Evolutionary conservation across 2,797 vertebrate species (phyloP).

Genomic region (Xenopus petersii): DNA sequence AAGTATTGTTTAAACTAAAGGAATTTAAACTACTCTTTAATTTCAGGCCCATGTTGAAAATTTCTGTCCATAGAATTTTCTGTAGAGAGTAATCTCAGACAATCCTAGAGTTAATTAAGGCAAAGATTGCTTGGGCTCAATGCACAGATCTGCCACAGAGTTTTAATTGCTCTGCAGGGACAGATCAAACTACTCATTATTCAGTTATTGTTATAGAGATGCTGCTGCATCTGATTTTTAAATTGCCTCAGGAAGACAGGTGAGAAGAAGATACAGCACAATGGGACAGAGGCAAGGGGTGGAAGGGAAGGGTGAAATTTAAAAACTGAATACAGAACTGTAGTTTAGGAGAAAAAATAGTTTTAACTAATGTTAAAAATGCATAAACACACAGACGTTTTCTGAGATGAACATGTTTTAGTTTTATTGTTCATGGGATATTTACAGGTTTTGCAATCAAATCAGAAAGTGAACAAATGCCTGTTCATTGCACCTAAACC

Average conservation of each 20-base stretch:
- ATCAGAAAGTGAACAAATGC: too few relatives aligned
- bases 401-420: too few relatives aligned
- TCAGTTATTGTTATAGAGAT: constrained; percentile 48
- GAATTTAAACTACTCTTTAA: constrained; percentile 34
- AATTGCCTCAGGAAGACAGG: constrained; percentile 42
- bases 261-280: constrained; percentile 38
- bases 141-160: constrained; percentile 41
- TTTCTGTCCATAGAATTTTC: constrained; percentile 26
- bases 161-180: constrained; percentile 48
- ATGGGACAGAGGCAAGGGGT: constrained; percentile 11
- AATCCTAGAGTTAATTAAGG: constrained; percentile 48
- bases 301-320: constrained; percentile 12
- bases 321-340: constrained; percentile 13
- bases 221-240: constrained; percentile 39
- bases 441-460: too few relatives aligned
- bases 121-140: constrained; percentile 45
- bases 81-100: constrained; percentile 34
- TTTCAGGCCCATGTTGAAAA: constrained; percentile 25
- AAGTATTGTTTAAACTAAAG: constrained; percentile 39
- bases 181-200: constrained; percentile 49
- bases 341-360: background rate
- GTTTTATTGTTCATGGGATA: too few relatives aligned
- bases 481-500: too few relatives aligned
- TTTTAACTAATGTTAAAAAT: background rate
- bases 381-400: too few relatives aligned